A percentile compares a stretch with the other conserved stretches of the same genome.
These are phyloP conservation scores for Calephelis virginiensis DNA, from an alignment of 1,140 invertebrate genomes.

Conservation along the genomic window DNA sequence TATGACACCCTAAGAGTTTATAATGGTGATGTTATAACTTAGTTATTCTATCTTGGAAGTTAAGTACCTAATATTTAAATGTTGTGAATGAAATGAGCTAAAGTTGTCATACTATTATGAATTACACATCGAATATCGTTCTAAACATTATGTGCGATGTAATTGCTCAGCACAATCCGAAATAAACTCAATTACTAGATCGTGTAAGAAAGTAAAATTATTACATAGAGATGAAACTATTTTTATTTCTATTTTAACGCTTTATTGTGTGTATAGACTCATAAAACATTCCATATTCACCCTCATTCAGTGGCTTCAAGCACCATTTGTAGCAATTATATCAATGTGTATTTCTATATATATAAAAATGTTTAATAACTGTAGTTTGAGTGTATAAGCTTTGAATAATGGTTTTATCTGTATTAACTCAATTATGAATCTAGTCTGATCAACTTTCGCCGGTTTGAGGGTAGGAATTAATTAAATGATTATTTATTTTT, in stretches of 20 bases:
- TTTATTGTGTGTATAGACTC: constrained; percentile 27
- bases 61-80: too few relatives aligned
- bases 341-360: constrained; percentile 4
- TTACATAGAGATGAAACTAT: constrained; percentile 17
- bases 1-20: too few relatives aligned
- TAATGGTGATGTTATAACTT: too few relatives aligned
- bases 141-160: background rate
- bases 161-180: background rate
- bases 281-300: constrained; percentile 41
- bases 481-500: constrained; percentile 9
- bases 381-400: constrained; percentile 38
- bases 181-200: constrained; percentile 12
- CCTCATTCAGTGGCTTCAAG: constrained; percentile 32
- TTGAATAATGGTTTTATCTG: constrained; percentile 24
- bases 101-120: too few relatives aligned
- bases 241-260: constrained; percentile 12
- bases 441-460: background rate
- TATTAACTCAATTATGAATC: constrained; percentile 11
- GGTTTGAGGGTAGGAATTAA: background rate
- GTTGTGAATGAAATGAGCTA: too few relatives aligned
- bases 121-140: too few relatives aligned
- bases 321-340: constrained; percentile 7
- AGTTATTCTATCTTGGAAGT: too few relatives aligned
- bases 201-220: background rate
- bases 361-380: constrained; percentile 32